Base-by-base conservation (phyloP, 2,888 invertebrate genomes). In the Sycophila texana region DNA sequence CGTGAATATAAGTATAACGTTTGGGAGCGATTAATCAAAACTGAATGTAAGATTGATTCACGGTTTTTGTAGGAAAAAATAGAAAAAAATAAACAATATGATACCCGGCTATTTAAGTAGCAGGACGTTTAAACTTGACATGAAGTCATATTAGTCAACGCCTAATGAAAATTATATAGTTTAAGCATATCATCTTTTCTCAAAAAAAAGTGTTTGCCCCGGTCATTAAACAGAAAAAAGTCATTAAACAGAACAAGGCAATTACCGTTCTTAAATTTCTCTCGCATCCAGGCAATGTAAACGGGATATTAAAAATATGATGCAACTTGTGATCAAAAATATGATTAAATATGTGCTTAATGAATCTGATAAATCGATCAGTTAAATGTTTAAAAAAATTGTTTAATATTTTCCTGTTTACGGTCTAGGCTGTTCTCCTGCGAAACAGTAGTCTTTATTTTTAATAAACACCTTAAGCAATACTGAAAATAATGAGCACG, bases 71-170 rank as follows among this genome's bases (percentile, higher is more conserved):
- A n/a, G 16, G 68, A 70, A 55, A 77, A 22, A 61, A 49, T 39
- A 30, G 26, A n/a, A 55, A 65, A 71, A 77, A 71, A 71, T 60
- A 53, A 76, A 76, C 26, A 63, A 26, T 63, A 65, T 49, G 26
- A 70, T 76, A 70, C 65, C 30, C 18, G 57, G 26, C 58, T 66
- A 58, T 72, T 71, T 71, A 77, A 71, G 72, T 71, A 51, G n/a
- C 13, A n/a, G 26, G 57, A 20, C 65, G 30, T 63, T 77, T 65
- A 61, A 61, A 22, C 30, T 30, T 67, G 73, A 78, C 75, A 79
- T 71, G 57, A 79, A 79, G 66, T 79, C 77, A 51, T 58, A 79
- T 79, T 79, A 79, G 68, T 71, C 63, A 66, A 75, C 39, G 63
- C 18, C 55, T 71, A 55, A 70, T 75, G 66, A 75, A 75, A 79